Conservation (phyloP, 2,113 vertebrate genomes). For the Ploceus nigricollis region DNA sequence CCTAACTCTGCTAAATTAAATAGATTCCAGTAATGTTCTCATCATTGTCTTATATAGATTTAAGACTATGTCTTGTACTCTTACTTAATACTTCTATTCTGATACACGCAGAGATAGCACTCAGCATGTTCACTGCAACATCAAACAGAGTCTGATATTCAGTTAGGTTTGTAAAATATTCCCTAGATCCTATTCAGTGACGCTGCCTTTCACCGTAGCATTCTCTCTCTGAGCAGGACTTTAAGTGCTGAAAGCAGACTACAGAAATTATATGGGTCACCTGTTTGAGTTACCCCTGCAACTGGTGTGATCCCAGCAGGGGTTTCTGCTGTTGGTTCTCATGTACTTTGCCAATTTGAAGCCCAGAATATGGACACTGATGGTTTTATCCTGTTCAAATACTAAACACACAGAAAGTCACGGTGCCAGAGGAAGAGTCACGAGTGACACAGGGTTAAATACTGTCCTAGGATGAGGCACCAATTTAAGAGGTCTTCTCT, state of each 20-base stretch:
- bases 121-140: not conserved
- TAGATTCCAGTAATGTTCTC: not conserved
- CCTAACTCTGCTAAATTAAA: not conserved
- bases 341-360: not conserved
- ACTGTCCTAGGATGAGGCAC: not conserved
- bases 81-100: not conserved
- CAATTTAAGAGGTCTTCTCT: not conserved
- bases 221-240: not conserved
- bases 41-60: not conserved
- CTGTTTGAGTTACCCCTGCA: not conserved
- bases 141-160: not conserved
- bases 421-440: not conserved
- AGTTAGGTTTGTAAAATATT: not conserved
- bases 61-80: not conserved
- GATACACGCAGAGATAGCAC: not conserved
- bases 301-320: not conserved
- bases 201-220: rapidly evolving
- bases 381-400: not conserved
- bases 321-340: not conserved
- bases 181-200: not conserved
- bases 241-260: not conserved
- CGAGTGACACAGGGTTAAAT: not conserved
- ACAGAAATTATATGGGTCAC: not conserved
- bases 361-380: not conserved
- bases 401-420: not conserved